Percentiles rank a stretch among this genome's conserved stretches.
phyloP scores from a whole-genome alignment of 2,888 invertebrate genomes.

The Nomada flava region DNA sequence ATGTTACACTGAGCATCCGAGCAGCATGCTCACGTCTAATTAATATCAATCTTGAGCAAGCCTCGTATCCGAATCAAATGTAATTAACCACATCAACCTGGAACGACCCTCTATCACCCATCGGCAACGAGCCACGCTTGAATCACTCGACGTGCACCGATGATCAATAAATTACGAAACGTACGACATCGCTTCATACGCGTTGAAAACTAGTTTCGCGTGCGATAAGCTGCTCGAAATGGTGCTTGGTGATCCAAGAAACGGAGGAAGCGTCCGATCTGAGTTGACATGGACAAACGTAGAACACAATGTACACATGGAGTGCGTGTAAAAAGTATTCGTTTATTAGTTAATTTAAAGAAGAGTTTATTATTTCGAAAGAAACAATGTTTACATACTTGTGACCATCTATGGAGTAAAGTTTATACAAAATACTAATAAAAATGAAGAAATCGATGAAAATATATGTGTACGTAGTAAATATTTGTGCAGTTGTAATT shows the following conservation, averaged over 20 bases:
- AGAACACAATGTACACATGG: too few species aligned
- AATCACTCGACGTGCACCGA: slow-evolving; percentile 11
- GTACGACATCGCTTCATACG: slow-evolving; percentile 34
- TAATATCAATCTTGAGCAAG: slow-evolving; percentile 32
- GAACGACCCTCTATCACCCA: slow-evolving; percentile 3
- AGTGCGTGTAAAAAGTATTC: too few species aligned
- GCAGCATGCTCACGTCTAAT: slow-evolving; percentile 19
- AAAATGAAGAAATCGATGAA: too few species aligned
- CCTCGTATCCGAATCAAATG: slow-evolving; percentile 26
- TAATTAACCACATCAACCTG: slow-evolving; percentile 42
- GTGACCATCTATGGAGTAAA: too few species aligned
- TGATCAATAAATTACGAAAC: slow-evolving; percentile 60
- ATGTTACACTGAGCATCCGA: slow-evolving; percentile 11
- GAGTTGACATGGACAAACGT: neutral
- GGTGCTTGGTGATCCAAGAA: neutral
- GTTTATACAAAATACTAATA: too few species aligned
- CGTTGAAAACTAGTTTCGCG: slow-evolving; percentile 48
- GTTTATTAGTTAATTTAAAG: too few species aligned
- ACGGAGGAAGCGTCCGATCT: neutral
- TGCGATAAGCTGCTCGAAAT: slow-evolving; percentile 29
- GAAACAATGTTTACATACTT: too few species aligned
- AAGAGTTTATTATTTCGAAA: too few species aligned
- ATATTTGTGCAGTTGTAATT: too few species aligned
- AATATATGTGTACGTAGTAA: too few species aligned
- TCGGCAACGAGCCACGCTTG: slow-evolving; percentile 2